Percentiles rank a stretch among this genome's conserved stretches.
Evolutionary conservation across 2,888 invertebrate genomes (phyloP).

Genomic region (Linnaemya tessellans): DNA sequence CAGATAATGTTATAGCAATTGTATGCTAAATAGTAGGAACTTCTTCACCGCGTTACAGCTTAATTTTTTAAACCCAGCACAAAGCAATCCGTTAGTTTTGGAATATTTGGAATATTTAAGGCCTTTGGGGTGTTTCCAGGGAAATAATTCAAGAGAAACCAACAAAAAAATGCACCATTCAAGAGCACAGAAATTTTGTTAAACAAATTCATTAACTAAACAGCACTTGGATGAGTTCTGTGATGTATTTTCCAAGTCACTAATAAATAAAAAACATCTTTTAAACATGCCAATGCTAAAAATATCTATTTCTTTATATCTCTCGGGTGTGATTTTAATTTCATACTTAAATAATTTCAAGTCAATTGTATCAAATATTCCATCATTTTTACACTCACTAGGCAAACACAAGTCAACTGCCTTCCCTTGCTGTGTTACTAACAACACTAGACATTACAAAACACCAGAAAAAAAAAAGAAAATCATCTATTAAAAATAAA

Average conservation of each 20-base stretch:
- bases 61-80: constrained; percentile 47
- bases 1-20: constrained; percentile 66
- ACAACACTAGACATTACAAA: constrained; percentile 2
- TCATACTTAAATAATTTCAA: constrained; percentile 82
- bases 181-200: constrained; percentile 45
- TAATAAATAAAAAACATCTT: constrained; percentile 2
- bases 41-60: constrained; percentile 59
- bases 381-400: constrained; percentile 56
- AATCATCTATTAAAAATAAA: constrained; percentile 60
- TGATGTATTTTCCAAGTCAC: not conserved
- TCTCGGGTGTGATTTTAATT: constrained; percentile 84
- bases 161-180: not conserved
- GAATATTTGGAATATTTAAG: constrained; percentile 16
- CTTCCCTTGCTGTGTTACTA: constrained; percentile 38
- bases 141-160: constrained; percentile 16
- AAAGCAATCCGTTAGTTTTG: constrained; percentile 59
- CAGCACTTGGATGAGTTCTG: not conserved
- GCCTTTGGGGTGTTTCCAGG: constrained; percentile 34
- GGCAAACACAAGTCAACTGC: constrained; percentile 28
- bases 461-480: constrained; percentile 31
- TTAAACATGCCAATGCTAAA: constrained; percentile 11
- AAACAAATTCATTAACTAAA: constrained; percentile 51
- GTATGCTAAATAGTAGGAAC: constrained; percentile 57
- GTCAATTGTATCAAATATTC: constrained; percentile 75
- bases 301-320: constrained; percentile 73